These are phyloP conservation scores for Cotesia congregata DNA, from an alignment of 2,888 invertebrate genomes.

Conservation along the genomic window DNA sequence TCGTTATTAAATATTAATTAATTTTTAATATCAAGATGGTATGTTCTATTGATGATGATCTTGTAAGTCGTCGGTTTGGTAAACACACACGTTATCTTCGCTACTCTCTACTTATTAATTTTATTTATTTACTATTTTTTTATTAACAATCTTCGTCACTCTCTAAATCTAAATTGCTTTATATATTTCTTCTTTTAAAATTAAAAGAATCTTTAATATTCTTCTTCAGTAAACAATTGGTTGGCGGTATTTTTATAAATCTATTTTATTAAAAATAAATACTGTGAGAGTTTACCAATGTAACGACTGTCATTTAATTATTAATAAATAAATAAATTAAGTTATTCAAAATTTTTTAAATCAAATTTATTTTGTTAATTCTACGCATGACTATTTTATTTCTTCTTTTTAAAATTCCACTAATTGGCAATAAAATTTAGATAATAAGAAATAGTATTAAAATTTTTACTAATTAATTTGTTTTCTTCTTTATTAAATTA, in stretches of 20 bases:
- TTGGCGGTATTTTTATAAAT: background rate
- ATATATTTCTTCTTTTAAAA: conserved; percentile 20
- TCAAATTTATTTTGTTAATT: background rate
- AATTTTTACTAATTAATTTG: background rate
- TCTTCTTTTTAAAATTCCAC: background rate
- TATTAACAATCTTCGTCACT: background rate
- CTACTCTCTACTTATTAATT: conserved; percentile 27
- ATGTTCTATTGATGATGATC: conserved; percentile 69
- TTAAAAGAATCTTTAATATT: background rate
- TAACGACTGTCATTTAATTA: conserved; percentile 40
- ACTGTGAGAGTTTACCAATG: conserved; percentile 50
- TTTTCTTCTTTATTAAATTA: background rate
- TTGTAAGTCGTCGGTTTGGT: conserved; percentile 70
- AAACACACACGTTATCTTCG: conserved; percentile 60
- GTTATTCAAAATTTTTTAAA: background rate
- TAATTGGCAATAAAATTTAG: conserved; percentile 7
- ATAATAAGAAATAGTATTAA: background rate
- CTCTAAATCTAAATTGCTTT: background rate
- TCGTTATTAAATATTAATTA: background rate
- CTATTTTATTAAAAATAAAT: conserved; percentile 10
- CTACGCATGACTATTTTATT: background rate
- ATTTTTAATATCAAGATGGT: conserved; percentile 61
- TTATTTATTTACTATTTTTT: conserved; percentile 30
- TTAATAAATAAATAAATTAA: conserved; percentile 9
- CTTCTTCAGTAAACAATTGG: conserved; percentile 8